Evolutionary conservation across 2,113 vertebrate genomes (phyloP).

Genomic region (Sorex fumeus): DNA sequence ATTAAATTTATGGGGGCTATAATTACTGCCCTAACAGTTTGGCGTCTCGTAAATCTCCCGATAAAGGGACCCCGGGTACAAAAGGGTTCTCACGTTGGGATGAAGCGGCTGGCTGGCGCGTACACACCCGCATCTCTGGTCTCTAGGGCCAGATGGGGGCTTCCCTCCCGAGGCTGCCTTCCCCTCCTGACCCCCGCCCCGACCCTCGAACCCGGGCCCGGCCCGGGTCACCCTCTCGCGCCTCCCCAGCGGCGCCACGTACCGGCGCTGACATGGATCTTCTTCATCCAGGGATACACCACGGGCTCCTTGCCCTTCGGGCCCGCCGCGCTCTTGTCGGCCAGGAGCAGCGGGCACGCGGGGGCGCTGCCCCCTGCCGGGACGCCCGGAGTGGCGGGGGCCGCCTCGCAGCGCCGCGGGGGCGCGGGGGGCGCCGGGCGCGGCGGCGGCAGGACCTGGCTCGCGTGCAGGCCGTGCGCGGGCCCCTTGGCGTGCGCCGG

Average conservation of each 20-base stretch:
- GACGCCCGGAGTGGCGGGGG: conserved; percentile 75
- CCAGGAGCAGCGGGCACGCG: conserved; percentile 89
- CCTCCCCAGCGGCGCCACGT: conserved; percentile 87
- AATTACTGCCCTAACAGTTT: conserved; percentile 98
- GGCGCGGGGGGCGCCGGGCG: conserved; percentile 65
- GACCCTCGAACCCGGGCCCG: conserved; percentile 57
- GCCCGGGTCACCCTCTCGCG: conserved; percentile 72
- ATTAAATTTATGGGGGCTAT: conserved; percentile 99
- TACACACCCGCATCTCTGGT: conserved; percentile 42
- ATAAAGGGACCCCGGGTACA: conserved; percentile 91
- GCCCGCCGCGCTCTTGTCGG: conserved; percentile 91
- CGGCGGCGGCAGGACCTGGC: conserved; percentile 85
- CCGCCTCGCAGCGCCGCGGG: conserved; percentile 90
- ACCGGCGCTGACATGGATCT: conserved; percentile 97
- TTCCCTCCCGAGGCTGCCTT: conserved; percentile 54
- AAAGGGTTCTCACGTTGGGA: conserved; percentile 88
- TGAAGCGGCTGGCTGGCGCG: conserved; percentile 72
- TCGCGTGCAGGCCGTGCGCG: conserved; percentile 88
- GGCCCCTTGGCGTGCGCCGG: conserved; percentile 67
- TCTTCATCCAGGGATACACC: conserved; percentile 99
- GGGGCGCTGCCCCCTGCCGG: conserved; percentile 92
- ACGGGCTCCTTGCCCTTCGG: conserved; percentile 96
- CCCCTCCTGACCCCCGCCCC: conserved; percentile 17
- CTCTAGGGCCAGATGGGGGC: conserved; percentile 62
- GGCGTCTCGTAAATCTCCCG: conserved; percentile 96